A percentile compares a stretch with the other conserved stretches of the same genome.
Conservation (phyloP, 2,113 vertebrate genomes). For the Baryphthengus martii region DNA sequence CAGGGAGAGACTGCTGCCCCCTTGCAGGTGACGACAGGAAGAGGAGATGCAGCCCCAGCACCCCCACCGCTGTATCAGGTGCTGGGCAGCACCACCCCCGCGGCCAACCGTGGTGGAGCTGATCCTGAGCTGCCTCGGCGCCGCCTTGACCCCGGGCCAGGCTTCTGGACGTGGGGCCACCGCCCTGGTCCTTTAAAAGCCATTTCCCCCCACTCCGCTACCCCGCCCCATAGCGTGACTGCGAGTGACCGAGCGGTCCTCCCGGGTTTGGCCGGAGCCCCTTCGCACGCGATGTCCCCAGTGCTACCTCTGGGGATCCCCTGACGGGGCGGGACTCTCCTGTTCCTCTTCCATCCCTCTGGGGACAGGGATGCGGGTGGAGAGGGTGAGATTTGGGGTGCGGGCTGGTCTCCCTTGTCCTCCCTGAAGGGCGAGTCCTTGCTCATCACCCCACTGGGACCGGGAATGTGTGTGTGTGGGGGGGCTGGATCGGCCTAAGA, state of each 20-base stretch:
- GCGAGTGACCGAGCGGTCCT: background rate
- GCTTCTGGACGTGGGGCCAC: constrained; percentile 26
- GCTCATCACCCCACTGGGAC: background rate
- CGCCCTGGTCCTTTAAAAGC: constrained; percentile 43
- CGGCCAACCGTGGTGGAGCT: background rate
- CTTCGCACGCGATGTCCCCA: constrained; percentile 53
- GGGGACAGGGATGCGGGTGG: background rate
- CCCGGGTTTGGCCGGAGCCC: background rate
- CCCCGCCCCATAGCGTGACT: constrained; percentile 48
- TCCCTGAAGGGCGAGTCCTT: too few relatives aligned
- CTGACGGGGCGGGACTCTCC: background rate
- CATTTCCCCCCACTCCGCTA: constrained; percentile 21
- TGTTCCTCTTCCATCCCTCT: background rate
- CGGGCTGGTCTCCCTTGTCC: too few relatives aligned
- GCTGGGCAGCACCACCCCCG: background rate
- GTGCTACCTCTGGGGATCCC: background rate
- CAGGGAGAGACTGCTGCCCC: background rate
- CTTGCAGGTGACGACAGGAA: background rate
- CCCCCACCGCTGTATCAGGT: fast-evolving
- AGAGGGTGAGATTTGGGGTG: background rate
- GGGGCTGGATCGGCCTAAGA: background rate
- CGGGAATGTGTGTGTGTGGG: background rate
- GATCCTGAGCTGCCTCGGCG: background rate
- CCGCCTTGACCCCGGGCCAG: background rate
- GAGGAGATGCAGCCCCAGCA: background rate